Evolutionary conservation across 2,113 vertebrate species (phyloP).

Genomic region (Pycnonotus jocosus): DNA sequence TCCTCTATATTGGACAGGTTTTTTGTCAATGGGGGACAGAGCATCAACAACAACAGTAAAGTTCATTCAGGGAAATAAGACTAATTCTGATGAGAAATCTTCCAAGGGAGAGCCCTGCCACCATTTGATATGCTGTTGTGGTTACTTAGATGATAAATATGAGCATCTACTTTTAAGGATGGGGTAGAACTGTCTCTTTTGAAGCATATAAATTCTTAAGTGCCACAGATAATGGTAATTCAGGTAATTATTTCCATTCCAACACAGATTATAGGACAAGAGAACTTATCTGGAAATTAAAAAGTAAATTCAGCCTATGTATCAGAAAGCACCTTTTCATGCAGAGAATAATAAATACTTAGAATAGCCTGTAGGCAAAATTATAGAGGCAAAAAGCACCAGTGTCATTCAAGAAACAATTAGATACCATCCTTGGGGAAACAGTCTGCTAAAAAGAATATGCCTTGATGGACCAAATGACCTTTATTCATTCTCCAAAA

Average conservation of each 20-base stretch:
- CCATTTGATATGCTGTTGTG: conserved; percentile 14
- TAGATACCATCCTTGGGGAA: conserved; percentile 66
- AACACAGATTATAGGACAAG: conserved; percentile 49
- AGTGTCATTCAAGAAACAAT: conserved; percentile 72
- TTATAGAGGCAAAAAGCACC: conserved; percentile 59
- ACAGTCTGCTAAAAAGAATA: conserved; percentile 50
- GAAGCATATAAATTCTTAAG: conserved; percentile 54
- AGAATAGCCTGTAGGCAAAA: conserved; percentile 63
- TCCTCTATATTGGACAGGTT: neutral
- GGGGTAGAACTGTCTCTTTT: conserved; percentile 29
- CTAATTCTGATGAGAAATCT: neutral
- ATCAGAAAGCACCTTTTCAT: conserved; percentile 68
- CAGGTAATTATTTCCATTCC: conserved; percentile 68
- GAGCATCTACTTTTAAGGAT: conserved; percentile 45
- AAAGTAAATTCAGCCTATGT: conserved; percentile 66
- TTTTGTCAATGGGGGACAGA: neutral
- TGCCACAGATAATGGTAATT: conserved; percentile 59
- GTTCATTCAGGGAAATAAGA: neutral
- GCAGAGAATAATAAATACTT: conserved; percentile 63
- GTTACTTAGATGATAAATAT: conserved; percentile 16
- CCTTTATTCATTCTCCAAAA: conserved; percentile 67
- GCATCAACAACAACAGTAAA: neutral
- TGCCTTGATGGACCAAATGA: conserved; percentile 65
- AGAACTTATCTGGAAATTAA: conserved; percentile 66
- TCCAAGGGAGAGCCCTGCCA: neutral